Base-by-base conservation (phyloP, 2,888 invertebrate genomes). In the Pseudanteris insignis region DNA sequence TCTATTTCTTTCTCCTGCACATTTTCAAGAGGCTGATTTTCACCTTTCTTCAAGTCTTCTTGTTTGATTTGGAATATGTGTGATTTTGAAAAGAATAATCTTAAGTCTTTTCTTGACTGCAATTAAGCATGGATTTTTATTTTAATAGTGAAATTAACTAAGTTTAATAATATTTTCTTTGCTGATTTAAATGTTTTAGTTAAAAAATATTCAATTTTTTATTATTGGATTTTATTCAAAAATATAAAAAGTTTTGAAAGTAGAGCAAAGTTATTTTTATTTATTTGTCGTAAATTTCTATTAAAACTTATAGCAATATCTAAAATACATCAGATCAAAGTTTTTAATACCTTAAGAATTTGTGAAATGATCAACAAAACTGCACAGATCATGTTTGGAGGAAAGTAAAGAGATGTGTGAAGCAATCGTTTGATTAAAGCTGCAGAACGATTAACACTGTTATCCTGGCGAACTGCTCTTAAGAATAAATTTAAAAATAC, bases 381-480 rank as follows among this genome's bases (percentile, higher is more conserved):
- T 4, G 92, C 95, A 72, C 94, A 93, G 0, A 89, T 84, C 76
- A 95, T 88, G 43, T 89, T 87, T 0, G 94, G 87, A 8, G 88
- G 86, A 74, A 88, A 87, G 67, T 88, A 87, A 10, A 87, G 79
- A n/a, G 88, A 83, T 38, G 86, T 83, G 83, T 92, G 90, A 6
- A 95, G 81, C 47, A 94, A 81, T 14, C 95, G 83, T 33, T 97
- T 98, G 0, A 94, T 81, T 75, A 97, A 94, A 1, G 94, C 90
- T 74, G 89, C 86, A 0, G 91, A 85, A 37, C 98, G 82, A 2
- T 84, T 79, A 0, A 85, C 76, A 67, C 89, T 88, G 2, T 82
- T 82, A 82, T 99, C 98, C 5, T 29, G 3, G 1, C 54, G 48
- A 70, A 97, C 82, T 29, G 94, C 89, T 77, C 92, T 91, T 81